These are phyloP conservation scores for Antedon mediterranea DNA, from an alignment of 53 echinoderm and acorn worm genomes.

Conservation along the genomic window DNA sequence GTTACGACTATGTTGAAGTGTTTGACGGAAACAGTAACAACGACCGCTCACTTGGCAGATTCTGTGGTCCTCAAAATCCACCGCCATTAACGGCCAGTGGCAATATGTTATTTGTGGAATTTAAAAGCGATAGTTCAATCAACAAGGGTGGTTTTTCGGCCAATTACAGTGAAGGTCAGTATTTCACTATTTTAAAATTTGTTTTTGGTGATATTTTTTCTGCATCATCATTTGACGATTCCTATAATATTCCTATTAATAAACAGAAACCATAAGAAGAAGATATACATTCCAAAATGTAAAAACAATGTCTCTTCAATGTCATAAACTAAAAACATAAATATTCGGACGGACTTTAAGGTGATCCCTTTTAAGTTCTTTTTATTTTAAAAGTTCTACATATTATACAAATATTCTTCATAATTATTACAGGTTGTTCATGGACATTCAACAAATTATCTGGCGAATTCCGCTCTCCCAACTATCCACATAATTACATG, in stretches of 20 bases:
- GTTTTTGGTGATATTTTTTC: no score
- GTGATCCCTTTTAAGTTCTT: no score
- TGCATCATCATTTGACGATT: no score
- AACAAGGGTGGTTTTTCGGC: conserved; percentile 83
- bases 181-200: not conserved
- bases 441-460: conserved; percentile 46
- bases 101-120: conserved; percentile 53
- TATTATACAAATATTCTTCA: no score
- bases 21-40: conserved; percentile 62
- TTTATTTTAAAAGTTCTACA: no score
- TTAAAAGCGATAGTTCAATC: conserved; percentile 66
- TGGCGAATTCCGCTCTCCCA: conserved; percentile 67
- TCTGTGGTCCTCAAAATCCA: conserved; percentile 66
- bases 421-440: conserved; percentile 66
- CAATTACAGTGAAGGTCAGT: conserved; percentile 82
- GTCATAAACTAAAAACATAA: no score
- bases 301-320: no score
- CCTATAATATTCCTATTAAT: not conserved
- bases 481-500: conserved; percentile 78
- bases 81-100: conserved; percentile 61
- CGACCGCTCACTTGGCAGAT: conserved; percentile 49
- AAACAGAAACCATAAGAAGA: no score
- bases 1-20: conserved; percentile 86
- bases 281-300: no score
- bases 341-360: not conserved